These are phyloP conservation scores for Pseudonaja textilis DNA, from an alignment of 2,113 vertebrate genomes.

Conservation along the genomic window DNA sequence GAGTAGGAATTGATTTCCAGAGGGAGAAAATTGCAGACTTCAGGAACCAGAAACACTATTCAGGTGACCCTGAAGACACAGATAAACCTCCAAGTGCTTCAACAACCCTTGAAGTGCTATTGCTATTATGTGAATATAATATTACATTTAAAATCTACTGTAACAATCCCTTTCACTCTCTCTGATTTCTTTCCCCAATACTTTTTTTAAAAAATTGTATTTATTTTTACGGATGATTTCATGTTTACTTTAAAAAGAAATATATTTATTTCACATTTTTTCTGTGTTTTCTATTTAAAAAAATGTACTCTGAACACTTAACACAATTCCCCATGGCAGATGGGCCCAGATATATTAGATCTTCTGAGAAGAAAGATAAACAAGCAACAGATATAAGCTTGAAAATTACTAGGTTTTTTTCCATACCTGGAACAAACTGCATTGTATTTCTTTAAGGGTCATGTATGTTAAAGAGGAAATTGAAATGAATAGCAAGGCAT, in stretches of 20 bases:
- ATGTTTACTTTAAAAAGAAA: background rate
- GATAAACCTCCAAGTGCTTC: too few species aligned
- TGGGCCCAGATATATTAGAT: background rate
- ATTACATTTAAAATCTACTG: background rate
- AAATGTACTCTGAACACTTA: background rate
- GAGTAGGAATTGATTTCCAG: too few species aligned
- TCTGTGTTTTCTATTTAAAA: background rate
- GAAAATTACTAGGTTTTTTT: background rate
- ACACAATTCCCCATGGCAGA: background rate
- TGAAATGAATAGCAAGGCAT: background rate
- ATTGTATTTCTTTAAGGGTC: background rate
- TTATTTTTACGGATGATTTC: background rate
- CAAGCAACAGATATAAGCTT: background rate
- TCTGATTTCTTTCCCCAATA: background rate
- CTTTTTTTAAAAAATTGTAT: background rate
- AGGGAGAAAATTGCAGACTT: too few species aligned
- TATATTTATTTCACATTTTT: background rate
- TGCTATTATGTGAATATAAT: background rate
- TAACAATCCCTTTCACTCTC: background rate
- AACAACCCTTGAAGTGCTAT: background rate
- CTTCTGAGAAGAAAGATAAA: background rate
- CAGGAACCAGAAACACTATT: too few species aligned
- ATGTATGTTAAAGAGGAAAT: background rate
- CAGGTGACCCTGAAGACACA: too few species aligned
- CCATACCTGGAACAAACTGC: background rate